A percentile compares a stretch with the other conserved stretches of the same genome.
Evolutionary conservation across 2,888 invertebrate species (phyloP).

Genomic region (Pherbina coryleti): DNA sequence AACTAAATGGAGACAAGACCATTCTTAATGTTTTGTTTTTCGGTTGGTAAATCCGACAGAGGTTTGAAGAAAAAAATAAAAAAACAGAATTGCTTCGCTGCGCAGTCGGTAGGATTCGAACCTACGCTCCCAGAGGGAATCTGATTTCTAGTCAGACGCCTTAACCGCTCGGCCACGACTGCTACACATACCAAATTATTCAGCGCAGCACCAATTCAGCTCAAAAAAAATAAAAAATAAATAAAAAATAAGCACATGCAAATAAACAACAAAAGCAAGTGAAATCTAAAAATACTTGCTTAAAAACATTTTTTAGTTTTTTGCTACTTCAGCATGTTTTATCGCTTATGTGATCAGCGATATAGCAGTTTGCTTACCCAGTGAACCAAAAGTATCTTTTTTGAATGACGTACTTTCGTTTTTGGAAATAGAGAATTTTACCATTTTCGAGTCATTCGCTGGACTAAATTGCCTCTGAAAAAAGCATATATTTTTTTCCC

Average conservation of each 20-base stretch:
- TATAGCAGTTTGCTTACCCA: not conserved
- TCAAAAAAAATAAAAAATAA: not conserved
- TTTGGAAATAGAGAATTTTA: too few relatives aligned
- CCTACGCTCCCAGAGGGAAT: constrained; percentile 68
- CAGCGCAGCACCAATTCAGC: not conserved
- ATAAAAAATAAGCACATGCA: not conserved
- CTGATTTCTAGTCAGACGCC: constrained; percentile 68
- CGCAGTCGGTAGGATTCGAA: constrained; percentile 66
- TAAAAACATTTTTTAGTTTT: not conserved
- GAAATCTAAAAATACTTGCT: constrained; percentile 7
- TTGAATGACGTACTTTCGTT: too few relatives aligned
- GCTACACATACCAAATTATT: constrained; percentile 46
- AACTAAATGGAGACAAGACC: constrained; percentile 10
- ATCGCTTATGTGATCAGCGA: not conserved
- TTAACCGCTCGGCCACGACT: constrained; percentile 68
- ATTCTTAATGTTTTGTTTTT: not conserved
- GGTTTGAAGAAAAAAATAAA: not conserved
- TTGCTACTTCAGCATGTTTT: too few relatives aligned
- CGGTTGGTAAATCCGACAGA: constrained; percentile 1
- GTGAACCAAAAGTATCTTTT: not conserved
- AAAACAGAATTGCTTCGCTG: not conserved
- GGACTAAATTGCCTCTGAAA: too few relatives aligned
- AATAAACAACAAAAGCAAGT: not conserved
- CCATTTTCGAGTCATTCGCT: too few relatives aligned
- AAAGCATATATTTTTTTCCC: too few relatives aligned